Conservation (phyloP, 2,113 vertebrate species). For the Pseudorectes ferrugineus region DNA sequence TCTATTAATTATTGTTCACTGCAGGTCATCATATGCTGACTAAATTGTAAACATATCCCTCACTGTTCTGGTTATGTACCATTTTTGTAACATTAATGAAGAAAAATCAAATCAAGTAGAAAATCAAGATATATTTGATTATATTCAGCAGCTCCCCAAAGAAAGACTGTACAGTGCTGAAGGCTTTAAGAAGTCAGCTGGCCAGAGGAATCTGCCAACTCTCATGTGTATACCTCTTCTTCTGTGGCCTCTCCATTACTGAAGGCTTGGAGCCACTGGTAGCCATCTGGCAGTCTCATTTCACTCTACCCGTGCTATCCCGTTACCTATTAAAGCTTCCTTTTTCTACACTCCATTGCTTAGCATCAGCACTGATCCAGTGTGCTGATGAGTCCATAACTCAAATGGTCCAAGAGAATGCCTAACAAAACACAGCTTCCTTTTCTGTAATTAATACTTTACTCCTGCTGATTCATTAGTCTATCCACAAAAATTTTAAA, state of each 20-base stretch:
- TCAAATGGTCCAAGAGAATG: background rate
- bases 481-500: background rate
- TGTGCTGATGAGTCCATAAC: background rate
- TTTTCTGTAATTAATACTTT: background rate
- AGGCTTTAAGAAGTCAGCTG: background rate
- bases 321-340: background rate
- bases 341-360: background rate
- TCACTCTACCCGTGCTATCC: background rate
- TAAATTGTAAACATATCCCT: background rate
- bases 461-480: background rate
- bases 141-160: background rate
- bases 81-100: background rate
- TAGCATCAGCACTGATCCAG: background rate
- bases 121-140: conserved; percentile 23
- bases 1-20: background rate
- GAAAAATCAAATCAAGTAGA: conserved; percentile 10
- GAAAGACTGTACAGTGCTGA: background rate
- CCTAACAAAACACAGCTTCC: background rate
- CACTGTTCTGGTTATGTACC: background rate
- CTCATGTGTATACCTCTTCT: background rate
- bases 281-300: background rate
- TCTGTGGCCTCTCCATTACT: background rate
- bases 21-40: background rate
- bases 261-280: background rate
- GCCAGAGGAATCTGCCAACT: background rate